Evolutionary conservation across 1,140 invertebrate genomes (phyloP).

Genomic region (Lordiphosa mommai): DNA sequence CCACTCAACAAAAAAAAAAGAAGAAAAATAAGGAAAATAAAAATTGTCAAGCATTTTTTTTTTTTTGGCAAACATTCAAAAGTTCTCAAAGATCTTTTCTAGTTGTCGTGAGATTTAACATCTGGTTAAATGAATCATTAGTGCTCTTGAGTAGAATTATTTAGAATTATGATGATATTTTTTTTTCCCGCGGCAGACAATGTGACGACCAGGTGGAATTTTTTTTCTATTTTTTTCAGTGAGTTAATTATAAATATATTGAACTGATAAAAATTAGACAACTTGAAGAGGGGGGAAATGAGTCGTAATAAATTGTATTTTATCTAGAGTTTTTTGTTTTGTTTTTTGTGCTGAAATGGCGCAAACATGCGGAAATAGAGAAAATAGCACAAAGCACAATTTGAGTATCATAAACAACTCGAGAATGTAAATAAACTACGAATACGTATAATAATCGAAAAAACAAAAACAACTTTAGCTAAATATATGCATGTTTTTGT

Average conservation of each 20-base stretch:
- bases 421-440: conserved; percentile 29
- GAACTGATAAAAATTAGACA: conserved; percentile 46
- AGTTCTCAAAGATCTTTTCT: conserved; percentile 31
- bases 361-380: conserved; percentile 5
- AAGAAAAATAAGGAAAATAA: conserved; percentile 3
- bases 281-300: conserved; percentile 9
- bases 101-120: conserved; percentile 39
- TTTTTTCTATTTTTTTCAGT: conserved; percentile 13
- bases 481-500: not conserved
- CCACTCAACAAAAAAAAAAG: conserved; percentile 11
- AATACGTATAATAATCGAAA: not conserved
- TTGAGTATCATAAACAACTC: conserved; percentile 28
- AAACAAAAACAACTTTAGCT: not conserved
- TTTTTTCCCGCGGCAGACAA: conserved; percentile 51
- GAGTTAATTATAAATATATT: conserved; percentile 39
- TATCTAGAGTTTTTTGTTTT: conserved; percentile 4
- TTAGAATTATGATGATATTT: conserved; percentile 25
- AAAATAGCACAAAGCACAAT: conserved; percentile 12
- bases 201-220: conserved; percentile 49
- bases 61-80: conserved; percentile 60
- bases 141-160: conserved; percentile 37
- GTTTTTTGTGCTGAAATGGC: conserved; percentile 12
- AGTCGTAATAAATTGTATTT: conserved; percentile 8
- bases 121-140: conserved; percentile 72
- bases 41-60: conserved; percentile 18